Evolutionary conservation across 2,797 vertebrate genomes (phyloP), one percentile per base, ranked within the genome.

Genomic region (Acrossocheilus fasciatus): DNA sequence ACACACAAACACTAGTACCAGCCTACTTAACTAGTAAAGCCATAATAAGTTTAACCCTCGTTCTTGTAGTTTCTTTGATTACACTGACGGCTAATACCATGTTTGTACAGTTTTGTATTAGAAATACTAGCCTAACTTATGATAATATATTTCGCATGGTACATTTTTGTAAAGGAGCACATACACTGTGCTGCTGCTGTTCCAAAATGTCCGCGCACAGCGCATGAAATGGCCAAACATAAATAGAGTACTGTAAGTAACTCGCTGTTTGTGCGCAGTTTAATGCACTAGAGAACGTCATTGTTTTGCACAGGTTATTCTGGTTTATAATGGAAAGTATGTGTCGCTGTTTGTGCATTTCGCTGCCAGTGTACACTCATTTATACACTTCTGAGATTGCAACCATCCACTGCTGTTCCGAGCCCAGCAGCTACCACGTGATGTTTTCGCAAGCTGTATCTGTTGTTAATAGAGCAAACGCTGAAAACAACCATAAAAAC

Each of bases 401-500:
- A 85, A 45, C 36, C 75, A 70, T 50, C 18, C 81, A 26, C 64
- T 34, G 20, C 47, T 23, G 59, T 68, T n/a, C 34, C 26, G n/a
- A 79, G 54, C 36, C 82, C 23, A 57, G 52, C 68, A 87, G 64
- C 23, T 26, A 87, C 70, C 88, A 78, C 85, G 80, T 90, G 88
- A 87, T 88, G 83, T 86, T 84, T 86, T 87, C 87, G 79, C 89
- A 76, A 89, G 64, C 75, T 90, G 92, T 92, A 91, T 93, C 90
- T 87, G 89, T 90, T 91, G 87, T 90, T 90, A 90, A 90, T 89
- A 89, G 83, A 89, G 87, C 91, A 91, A 84, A 86, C 89, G 81
- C 83, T 89, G 85, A 92, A 94, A 95, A 95, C 94, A 95, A 91
- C 93, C 85, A 81, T 93, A 92, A 83, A 81, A 91, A 86, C 89